These are phyloP conservation scores for Meteorus colon DNA, from an alignment of 2,888 invertebrate species.

Conservation along the genomic window DNA sequence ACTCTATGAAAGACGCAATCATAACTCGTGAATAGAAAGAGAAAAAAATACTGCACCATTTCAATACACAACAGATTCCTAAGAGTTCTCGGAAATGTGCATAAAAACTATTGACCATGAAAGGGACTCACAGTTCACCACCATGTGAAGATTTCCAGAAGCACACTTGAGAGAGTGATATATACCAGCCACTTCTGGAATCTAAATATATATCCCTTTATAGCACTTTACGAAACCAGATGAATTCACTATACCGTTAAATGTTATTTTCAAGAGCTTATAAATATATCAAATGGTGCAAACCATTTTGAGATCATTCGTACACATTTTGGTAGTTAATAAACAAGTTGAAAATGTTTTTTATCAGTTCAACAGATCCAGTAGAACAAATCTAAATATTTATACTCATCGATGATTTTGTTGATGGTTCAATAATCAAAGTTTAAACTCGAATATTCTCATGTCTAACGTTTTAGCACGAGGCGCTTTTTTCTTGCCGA, in stretches of 20 bases:
- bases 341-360: too few relatives aligned
- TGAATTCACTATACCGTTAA: conserved; percentile 3
- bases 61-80: not conserved
- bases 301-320: not conserved
- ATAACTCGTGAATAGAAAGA: not conserved
- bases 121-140: conserved; percentile 5
- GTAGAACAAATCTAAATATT: too few relatives aligned
- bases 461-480: too few relatives aligned
- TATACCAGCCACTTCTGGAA: not conserved
- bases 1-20: not conserved
- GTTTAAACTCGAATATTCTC: too few relatives aligned
- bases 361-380: too few relatives aligned
- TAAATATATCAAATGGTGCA: not conserved
- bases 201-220: conserved; percentile 1
- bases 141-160: conserved; percentile 5
- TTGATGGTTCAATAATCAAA: too few relatives aligned
- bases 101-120: conserved; percentile 5
- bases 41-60: not conserved
- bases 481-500: not conserved
- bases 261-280: not conserved
- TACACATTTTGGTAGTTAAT: too few relatives aligned
- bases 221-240: not conserved
- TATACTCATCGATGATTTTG: too few relatives aligned
- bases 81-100: not conserved
- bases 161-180: not conserved